Percentiles rank a stretch among this genome's conserved stretches.
Evolutionary conservation across 2,797 vertebrate species (phyloP).

Genomic region (Tachyglossus aculeatus): DNA sequence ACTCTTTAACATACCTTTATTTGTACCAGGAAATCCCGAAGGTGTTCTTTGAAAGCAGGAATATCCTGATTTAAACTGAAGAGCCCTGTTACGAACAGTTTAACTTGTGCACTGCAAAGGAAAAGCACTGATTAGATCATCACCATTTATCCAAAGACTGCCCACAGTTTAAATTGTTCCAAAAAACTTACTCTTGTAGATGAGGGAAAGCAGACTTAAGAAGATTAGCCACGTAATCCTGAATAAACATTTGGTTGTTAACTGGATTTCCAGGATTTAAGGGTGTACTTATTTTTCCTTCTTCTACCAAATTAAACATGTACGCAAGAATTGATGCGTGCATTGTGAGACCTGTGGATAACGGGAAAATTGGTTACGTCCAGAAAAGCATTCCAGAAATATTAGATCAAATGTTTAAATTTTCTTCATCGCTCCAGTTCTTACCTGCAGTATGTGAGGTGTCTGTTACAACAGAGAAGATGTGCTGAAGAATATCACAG

Average conservation of each 20-base stretch:
- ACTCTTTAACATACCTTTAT: conserved; percentile 93
- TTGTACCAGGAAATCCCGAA: conserved; percentile 97
- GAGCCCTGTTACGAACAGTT: conserved; percentile 97
- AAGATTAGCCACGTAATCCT: conserved; percentile 97
- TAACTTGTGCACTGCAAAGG: conserved; percentile 91
- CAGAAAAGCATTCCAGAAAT: background rate
- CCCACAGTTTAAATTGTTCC: background rate
- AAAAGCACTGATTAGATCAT: conserved; percentile 46
- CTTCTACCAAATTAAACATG: conserved; percentile 99
- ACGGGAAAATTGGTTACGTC: conserved; percentile 15
- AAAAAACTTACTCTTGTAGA: conserved; percentile 90
- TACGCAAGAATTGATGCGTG: conserved; percentile 97
- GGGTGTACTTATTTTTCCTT: conserved; percentile 91
- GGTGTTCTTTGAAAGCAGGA: conserved; percentile 98
- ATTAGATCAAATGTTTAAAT: background rate
- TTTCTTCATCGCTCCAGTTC: conserved; percentile 18
- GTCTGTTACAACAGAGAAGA: conserved; percentile 98
- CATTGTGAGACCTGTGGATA: conserved; percentile 91
- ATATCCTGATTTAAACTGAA: conserved; percentile 99
- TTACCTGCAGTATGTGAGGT: conserved; percentile 98
- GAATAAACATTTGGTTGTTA: conserved; percentile 96
- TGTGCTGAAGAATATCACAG: conserved; percentile 97
- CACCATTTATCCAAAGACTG: background rate
- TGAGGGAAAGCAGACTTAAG: conserved; percentile 98
- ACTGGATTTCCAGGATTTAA: conserved; percentile 89